phyloP scores from a whole-genome alignment of 2,888 invertebrate species.

The Cordilura impudica region DNA sequence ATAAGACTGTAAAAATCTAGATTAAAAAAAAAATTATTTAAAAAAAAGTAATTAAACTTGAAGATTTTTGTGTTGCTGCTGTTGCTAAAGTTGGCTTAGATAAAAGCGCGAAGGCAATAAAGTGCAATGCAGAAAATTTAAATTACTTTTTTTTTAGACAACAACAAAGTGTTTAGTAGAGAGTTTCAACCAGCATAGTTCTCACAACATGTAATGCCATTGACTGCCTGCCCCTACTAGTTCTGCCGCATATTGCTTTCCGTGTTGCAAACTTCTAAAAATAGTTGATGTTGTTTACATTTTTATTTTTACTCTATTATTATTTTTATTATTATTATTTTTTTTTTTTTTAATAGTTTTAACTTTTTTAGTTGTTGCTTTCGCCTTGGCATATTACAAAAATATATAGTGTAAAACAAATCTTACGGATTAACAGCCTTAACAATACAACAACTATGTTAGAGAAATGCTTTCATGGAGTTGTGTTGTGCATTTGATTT shows the following conservation, averaged over 20 bases:
- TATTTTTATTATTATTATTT: neutral
- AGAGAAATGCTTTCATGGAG: neutral
- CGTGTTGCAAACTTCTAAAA: neutral
- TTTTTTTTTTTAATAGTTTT: neutral
- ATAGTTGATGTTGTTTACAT: neutral
- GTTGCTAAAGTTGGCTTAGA: neutral
- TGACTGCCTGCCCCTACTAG: neutral
- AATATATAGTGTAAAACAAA: conserved; percentile 32
- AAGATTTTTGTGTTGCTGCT: conserved; percentile 38
- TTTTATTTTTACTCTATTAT: neutral
- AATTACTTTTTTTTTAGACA: conserved; percentile 64
- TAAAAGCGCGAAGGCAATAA: neutral
- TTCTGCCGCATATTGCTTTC: neutral
- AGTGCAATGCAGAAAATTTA: conserved; percentile 60
- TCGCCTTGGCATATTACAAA: neutral
- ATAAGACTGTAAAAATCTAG: conserved; percentile 36
- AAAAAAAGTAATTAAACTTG: conserved; percentile 52
- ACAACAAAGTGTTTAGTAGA: conserved; percentile 25
- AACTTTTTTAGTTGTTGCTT: neutral
- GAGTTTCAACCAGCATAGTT: conserved; percentile 20
- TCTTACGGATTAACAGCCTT: conserved; percentile 54
- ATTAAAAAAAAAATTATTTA: neutral
- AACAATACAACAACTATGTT: conserved; percentile 15
- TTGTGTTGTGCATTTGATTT: conserved; percentile 22
- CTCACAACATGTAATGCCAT: neutral